Conservation (phyloP, 2,113 vertebrate genomes). For the Pyxicephalus adspersus region DNA sequence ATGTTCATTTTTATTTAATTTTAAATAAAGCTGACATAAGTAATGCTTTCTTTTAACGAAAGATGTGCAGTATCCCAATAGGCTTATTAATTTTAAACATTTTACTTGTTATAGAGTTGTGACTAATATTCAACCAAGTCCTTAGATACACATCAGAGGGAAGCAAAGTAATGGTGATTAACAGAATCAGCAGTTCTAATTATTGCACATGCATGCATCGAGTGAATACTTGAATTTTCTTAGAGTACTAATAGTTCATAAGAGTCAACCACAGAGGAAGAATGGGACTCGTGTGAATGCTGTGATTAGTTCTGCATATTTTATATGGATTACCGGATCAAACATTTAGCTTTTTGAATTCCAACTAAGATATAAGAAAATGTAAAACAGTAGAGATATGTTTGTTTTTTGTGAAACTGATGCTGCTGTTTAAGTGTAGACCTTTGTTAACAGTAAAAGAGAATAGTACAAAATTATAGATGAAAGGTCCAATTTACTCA, state of each 20-base stretch:
- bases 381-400: not conserved
- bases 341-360: constrained; percentile 30
- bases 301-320: constrained; percentile 45
- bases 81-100: constrained; percentile 6
- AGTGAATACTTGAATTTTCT: constrained; percentile 26
- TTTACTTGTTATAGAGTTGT: not conserved
- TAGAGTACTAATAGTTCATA: constrained; percentile 21
- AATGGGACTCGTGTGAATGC: constrained; percentile 36
- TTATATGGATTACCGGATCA: constrained; percentile 39
- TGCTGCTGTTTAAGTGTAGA: not conserved
- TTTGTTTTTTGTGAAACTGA: not conserved
- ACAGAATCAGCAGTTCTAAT: constrained; percentile 40
- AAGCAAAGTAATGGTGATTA: constrained; percentile 16
- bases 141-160: constrained; percentile 34
- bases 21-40: not conserved
- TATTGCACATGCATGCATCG: constrained; percentile 35
- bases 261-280: not conserved
- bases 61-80: not conserved
- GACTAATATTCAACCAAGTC: constrained; percentile 19
- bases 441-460: no score
- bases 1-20: not conserved
- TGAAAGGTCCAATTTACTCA: no score
- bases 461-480: no score
- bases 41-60: not conserved
- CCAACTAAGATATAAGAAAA: not conserved